Percentiles rank a stretch among this genome's conserved stretches.
Conservation (phyloP, 30 jellyfish, hydroid and myxozoan genomes). For the Pelagia noctiluca region DNA sequence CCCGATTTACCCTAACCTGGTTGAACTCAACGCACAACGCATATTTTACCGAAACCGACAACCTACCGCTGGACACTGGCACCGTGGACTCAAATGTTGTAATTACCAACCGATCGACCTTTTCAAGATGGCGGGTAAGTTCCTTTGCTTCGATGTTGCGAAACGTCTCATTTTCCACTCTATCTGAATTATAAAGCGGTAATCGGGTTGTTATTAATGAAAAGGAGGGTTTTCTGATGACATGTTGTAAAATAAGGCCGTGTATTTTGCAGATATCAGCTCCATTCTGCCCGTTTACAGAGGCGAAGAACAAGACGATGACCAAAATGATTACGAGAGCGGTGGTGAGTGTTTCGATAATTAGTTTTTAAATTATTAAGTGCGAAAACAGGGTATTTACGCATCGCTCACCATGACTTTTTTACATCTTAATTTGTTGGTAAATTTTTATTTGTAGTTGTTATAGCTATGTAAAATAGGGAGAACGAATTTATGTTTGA, state of each 20-base stretch:
- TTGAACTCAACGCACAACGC: too few relatives aligned
- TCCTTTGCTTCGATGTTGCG: slow-evolving; percentile 9
- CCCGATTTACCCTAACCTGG: too few relatives aligned
- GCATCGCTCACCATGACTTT: too few relatives aligned
- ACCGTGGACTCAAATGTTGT: slow-evolving; percentile 20
- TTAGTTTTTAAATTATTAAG: too few relatives aligned
- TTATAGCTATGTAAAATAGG: too few relatives aligned
- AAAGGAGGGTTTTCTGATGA: too few relatives aligned
- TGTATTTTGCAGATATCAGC: slow-evolving; percentile 68
- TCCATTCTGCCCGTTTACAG: slow-evolving; percentile 79
- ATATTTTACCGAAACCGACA: too few relatives aligned
- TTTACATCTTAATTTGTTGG: too few relatives aligned
- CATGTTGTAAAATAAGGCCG: too few relatives aligned
- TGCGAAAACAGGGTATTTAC: too few relatives aligned
- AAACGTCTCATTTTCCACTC: not conserved
- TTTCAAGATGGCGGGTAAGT: slow-evolving; percentile 82
- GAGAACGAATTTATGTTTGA: too few relatives aligned
- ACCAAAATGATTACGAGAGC: slow-evolving; percentile 78
- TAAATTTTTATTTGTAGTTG: too few relatives aligned
- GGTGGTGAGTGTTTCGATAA: slow-evolving; percentile 38
- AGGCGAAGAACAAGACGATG: slow-evolving; percentile 81
- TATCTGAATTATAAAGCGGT: not conserved
- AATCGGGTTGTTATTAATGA: not conserved
- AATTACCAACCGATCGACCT: slow-evolving; percentile 40
- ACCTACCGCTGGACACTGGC: slow-evolving; percentile 71